Conservation (phyloP, 2,797 vertebrate species). For the Bryconaethiops microstoma region DNA sequence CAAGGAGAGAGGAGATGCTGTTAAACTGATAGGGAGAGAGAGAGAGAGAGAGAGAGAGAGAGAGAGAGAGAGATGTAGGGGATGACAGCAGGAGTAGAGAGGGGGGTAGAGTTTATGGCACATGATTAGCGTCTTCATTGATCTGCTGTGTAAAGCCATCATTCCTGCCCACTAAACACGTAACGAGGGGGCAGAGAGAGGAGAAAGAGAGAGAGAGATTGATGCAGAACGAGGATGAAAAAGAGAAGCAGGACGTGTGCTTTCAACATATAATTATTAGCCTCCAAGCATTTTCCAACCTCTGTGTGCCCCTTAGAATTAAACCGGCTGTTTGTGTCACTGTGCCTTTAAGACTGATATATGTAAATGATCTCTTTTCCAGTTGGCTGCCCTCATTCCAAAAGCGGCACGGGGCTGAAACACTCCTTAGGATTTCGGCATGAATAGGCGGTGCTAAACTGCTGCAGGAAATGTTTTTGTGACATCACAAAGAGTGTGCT, state of each 20-base stretch:
- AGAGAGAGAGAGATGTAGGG: conserved; percentile 48
- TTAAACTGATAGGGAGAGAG: conserved; percentile 48
- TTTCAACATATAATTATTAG: not conserved
- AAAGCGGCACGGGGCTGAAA: too few relatives aligned
- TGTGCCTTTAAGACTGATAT: too few relatives aligned
- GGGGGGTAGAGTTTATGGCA: conserved; percentile 54
- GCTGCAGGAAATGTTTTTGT: too few relatives aligned
- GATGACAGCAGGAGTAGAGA: conserved; percentile 16
- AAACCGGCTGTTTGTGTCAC: too few relatives aligned
- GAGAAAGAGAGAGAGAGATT: conserved; percentile 27
- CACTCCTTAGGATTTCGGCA: too few relatives aligned
- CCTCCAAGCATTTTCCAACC: too few relatives aligned
- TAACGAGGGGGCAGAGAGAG: conserved; percentile 55
- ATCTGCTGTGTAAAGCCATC: conserved; percentile 71
- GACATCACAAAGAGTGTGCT: too few relatives aligned
- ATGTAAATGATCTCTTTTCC: too few relatives aligned
- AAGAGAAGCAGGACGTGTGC: not conserved
- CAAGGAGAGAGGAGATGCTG: conserved; percentile 4
- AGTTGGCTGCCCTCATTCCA: too few relatives aligned
- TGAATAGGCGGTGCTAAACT: too few relatives aligned
- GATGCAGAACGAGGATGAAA: conserved; percentile 5
- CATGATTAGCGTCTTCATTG: conserved; percentile 72
- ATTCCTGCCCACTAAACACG: conserved; percentile 69
- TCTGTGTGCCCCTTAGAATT: too few relatives aligned
- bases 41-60: conserved; percentile 35